Conservation (phyloP, 2,888 invertebrate genomes). For the Rapana venosa region DNA sequence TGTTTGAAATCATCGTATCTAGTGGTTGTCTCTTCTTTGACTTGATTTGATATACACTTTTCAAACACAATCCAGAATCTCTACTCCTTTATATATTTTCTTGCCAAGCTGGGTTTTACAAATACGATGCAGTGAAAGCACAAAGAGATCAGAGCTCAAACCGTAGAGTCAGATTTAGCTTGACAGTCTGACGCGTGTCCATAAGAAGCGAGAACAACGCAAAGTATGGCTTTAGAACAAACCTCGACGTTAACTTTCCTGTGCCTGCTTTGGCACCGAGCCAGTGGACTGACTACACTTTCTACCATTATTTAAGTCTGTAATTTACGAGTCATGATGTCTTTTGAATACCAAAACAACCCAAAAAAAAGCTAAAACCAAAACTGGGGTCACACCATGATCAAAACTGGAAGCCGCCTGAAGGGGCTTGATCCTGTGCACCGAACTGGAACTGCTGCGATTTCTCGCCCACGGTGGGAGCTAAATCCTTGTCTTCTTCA, state of each 20-base stretch:
- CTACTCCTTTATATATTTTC: too few relatives aligned
- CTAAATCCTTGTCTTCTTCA: slow-evolving; percentile 84
- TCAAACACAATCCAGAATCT: too few relatives aligned
- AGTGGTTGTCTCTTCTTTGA: too few relatives aligned
- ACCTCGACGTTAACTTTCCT: not conserved
- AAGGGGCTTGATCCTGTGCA: slow-evolving; percentile 61
- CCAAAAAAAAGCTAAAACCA: not conserved
- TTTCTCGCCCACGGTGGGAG: slow-evolving; percentile 84
- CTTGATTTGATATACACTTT: too few relatives aligned
- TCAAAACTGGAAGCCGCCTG: slow-evolving; percentile 72
- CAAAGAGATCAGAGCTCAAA: not conserved
- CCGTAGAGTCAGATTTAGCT: not conserved
- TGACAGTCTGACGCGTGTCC: not conserved
- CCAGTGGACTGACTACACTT: not conserved
- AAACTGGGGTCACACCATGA: not conserved
- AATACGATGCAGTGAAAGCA: too few relatives aligned
- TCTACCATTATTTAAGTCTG: not conserved
- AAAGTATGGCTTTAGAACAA: not conserved
- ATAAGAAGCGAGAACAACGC: not conserved
- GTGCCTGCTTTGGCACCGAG: not conserved
- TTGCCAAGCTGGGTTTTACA: too few relatives aligned
- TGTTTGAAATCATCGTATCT: too few relatives aligned
- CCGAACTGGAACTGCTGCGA: slow-evolving; percentile 71
- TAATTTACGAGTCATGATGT: not conserved
- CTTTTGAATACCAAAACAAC: not conserved